These are phyloP conservation scores for Asobara japonica DNA, from an alignment of 1,140 invertebrate species.

Conservation along the genomic window DNA sequence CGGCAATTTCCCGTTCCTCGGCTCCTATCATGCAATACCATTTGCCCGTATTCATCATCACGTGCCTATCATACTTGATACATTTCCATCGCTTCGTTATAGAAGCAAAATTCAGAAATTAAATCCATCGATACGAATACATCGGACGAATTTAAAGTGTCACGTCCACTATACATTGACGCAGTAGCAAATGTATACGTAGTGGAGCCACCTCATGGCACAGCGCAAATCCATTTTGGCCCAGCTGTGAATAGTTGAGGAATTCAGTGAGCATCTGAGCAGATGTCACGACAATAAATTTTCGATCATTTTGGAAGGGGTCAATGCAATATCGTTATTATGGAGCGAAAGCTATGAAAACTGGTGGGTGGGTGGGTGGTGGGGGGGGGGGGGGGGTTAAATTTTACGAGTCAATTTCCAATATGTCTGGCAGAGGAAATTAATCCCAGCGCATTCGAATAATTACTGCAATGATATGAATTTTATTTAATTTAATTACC, in stretches of 20 bases:
- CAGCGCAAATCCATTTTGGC: constrained; percentile 10
- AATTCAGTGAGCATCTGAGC: constrained; percentile 19
- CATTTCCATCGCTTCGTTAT: not conserved
- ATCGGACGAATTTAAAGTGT: not conserved
- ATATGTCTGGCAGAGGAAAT: not conserved
- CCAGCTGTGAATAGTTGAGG: constrained; percentile 16
- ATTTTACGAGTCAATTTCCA: not conserved
- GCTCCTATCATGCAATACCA: constrained; percentile 7
- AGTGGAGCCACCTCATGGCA: not conserved
- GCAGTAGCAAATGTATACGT: not conserved
- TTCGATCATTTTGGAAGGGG: not conserved
- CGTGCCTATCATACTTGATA: not conserved
- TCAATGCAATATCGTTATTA: not conserved
- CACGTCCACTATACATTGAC: not conserved
- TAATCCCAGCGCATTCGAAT: not conserved
- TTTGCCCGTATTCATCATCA: not conserved
- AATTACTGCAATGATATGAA: not conserved
- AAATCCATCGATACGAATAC: not conserved
- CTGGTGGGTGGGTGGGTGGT: not conserved
- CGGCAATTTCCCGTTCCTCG: constrained; percentile 19
- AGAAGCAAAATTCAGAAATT: not conserved
- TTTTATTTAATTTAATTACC: not conserved
- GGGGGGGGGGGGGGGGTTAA: not conserved
- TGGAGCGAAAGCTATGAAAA: not conserved
- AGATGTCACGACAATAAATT: constrained; percentile 33